These are phyloP conservation scores for Hystrix brachyura DNA, from an alignment of 2,113 vertebrate species.

Conservation along the genomic window DNA sequence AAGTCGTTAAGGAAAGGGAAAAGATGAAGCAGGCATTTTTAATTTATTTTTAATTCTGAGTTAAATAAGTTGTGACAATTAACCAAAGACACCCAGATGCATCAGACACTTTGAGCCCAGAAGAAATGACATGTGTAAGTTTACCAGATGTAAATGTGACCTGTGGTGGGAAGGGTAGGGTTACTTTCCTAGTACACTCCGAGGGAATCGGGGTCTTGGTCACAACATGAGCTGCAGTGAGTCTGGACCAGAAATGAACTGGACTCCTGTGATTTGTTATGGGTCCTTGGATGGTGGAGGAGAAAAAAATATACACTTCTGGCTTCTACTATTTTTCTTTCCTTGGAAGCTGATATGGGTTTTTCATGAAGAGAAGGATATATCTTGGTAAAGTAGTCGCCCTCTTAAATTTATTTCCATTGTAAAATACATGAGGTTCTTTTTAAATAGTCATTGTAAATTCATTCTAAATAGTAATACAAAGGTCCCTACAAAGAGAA, in stretches of 20 bases:
- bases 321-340: neutral
- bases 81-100: neutral
- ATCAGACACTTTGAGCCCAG: neutral
- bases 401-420: neutral
- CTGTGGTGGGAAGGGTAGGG: neutral
- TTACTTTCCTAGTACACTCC: neutral
- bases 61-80: neutral
- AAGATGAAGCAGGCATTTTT: neutral
- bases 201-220: neutral
- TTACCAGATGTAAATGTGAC: neutral
- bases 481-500: neutral
- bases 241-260: neutral
- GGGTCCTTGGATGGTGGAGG: neutral
- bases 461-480: neutral
- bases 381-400: neutral
- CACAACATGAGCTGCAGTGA: neutral
- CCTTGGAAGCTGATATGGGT: neutral
- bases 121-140: neutral
- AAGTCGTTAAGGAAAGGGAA: neutral
- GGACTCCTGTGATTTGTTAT: neutral
- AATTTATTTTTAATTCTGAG: neutral
- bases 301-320: neutral
- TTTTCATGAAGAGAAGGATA: neutral
- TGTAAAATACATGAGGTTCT: neutral
- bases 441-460: neutral